Evolutionary conservation across 2,797 vertebrate species (phyloP).

Genomic region (Capromys pilorides): DNA sequence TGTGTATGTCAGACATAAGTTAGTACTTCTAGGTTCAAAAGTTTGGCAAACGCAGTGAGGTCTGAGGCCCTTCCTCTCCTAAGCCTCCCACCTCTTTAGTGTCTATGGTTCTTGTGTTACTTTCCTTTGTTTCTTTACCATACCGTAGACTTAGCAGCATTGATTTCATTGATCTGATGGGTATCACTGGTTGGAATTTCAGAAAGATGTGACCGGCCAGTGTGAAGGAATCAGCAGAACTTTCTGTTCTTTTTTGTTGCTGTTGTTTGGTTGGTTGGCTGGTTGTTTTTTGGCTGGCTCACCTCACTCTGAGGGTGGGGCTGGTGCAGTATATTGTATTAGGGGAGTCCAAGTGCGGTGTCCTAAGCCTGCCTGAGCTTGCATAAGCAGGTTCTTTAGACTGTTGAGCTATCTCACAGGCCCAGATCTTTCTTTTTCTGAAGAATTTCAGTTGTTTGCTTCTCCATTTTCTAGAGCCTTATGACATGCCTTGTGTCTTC

Average conservation of each 20-base stretch:
- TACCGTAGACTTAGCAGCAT: background rate
- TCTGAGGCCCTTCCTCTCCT: background rate
- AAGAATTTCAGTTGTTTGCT: background rate
- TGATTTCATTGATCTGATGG: background rate
- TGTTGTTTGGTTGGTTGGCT: no score
- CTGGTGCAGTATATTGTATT: no score
- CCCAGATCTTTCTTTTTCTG: background rate
- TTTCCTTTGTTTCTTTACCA: background rate
- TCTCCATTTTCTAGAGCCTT: background rate
- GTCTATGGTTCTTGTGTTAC: background rate
- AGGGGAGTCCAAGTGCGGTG: no score
- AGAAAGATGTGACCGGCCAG: background rate
- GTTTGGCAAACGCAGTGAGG: background rate
- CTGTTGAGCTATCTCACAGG: no score
- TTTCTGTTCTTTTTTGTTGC: background rate
- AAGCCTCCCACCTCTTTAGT: background rate
- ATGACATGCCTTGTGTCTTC: background rate
- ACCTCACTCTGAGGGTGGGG: no score
- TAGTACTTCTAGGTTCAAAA: background rate
- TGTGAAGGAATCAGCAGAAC: background rate
- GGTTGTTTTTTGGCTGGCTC: no score
- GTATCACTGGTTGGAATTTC: background rate
- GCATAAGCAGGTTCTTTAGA: no score
- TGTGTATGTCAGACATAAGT: background rate
- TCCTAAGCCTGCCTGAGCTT: no score